These are phyloP conservation scores for Steatornis caripensis DNA, from an alignment of 2,113 vertebrate species.

Conservation along the genomic window DNA sequence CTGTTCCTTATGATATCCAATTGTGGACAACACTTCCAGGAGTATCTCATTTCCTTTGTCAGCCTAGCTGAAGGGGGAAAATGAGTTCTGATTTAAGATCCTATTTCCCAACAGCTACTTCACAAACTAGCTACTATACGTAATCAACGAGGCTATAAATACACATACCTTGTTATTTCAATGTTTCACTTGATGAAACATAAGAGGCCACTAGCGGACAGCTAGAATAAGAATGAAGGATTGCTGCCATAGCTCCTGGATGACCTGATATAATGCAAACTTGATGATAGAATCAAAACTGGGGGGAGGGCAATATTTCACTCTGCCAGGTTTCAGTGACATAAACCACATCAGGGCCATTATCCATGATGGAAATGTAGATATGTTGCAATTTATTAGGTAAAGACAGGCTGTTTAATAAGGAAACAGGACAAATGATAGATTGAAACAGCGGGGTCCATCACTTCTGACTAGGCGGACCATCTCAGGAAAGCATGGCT, in stretches of 20 bases:
- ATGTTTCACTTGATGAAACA: conserved; percentile 32
- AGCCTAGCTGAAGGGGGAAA: background rate
- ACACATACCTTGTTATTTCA: conserved; percentile 43
- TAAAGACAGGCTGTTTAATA: conserved; percentile 2
- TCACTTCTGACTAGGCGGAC: background rate
- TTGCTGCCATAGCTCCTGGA: conserved; percentile 24
- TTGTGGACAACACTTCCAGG: conserved; percentile 28
- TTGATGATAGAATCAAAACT: conserved; percentile 31
- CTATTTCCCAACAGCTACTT: conserved; percentile 28
- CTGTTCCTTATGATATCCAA: background rate
- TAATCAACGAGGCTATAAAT: conserved; percentile 58
- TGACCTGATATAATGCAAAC: conserved; percentile 43
- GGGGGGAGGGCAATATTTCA: conserved; percentile 31
- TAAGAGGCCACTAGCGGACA: conserved; percentile 48
- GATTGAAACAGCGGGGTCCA: background rate
- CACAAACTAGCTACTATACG: conserved; percentile 19
- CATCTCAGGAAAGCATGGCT: background rate
- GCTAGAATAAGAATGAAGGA: conserved; percentile 55
- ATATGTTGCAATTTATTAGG: conserved; percentile 28
- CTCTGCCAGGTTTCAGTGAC: conserved; percentile 5
- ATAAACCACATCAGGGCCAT: conserved; percentile 7
- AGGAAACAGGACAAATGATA: conserved; percentile 19
- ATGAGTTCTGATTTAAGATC: conserved; percentile 51
- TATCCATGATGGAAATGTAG: conserved; percentile 40
- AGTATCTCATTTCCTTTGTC: conserved; percentile 13